Conservation (phyloP, 2,113 vertebrate species). For the Erythrolamprus reginae region DNA sequence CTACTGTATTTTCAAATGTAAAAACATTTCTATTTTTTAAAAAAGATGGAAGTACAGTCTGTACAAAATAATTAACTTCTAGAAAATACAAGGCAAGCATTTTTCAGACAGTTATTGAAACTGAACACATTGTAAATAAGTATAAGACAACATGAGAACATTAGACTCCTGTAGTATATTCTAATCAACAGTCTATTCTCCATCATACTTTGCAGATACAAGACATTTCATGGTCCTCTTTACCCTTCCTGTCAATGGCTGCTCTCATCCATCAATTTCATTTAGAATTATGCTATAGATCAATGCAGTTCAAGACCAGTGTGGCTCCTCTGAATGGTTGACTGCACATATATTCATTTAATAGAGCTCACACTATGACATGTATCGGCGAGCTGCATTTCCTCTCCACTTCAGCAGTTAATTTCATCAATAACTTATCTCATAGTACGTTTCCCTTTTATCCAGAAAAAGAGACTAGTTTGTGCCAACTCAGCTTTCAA, state of each 20-base stretch:
- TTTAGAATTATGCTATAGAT: slow-evolving; percentile 89
- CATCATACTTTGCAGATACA: slow-evolving; percentile 79
- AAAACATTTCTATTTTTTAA: neutral
- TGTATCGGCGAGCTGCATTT: slow-evolving; percentile 66
- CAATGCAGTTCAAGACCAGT: slow-evolving; percentile 86
- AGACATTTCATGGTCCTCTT: slow-evolving; percentile 82
- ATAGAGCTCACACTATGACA: slow-evolving; percentile 69
- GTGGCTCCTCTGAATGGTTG: slow-evolving; percentile 66
- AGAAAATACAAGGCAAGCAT: slow-evolving; percentile 9
- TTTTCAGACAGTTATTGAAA: slow-evolving; percentile 6
- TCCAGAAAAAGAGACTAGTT: slow-evolving; percentile 51
- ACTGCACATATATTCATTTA: slow-evolving; percentile 66
- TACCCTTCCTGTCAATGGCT: slow-evolving; percentile 86
- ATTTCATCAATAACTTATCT: slow-evolving; percentile 73
- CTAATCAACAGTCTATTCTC: slow-evolving; percentile 74
- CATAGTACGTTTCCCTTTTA: slow-evolving; percentile 58
- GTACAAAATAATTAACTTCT: slow-evolving; percentile 11
- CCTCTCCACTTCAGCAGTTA: slow-evolving; percentile 71
- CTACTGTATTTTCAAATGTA: neutral
- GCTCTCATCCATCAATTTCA: slow-evolving; percentile 88
- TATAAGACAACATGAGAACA: slow-evolving; percentile 6
- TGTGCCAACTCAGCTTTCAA: slow-evolving; percentile 64
- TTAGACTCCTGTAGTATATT: neutral
- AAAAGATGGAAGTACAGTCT: neutral
- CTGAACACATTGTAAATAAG: neutral